Evolutionary conservation across 1,140 invertebrate species (phyloP).

Genomic region (Diprion similis): DNA sequence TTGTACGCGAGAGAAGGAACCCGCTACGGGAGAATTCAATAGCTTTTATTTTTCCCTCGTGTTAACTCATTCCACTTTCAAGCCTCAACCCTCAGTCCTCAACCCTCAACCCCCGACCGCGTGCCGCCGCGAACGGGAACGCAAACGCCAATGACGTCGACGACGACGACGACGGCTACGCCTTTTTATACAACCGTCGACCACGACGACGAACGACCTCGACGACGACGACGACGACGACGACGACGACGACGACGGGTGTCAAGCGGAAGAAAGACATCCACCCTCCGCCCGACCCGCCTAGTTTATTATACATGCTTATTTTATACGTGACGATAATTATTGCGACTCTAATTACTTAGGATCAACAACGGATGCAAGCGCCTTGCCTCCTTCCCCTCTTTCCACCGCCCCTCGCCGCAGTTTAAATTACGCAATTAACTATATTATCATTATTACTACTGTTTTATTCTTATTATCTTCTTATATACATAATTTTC

Average conservation of each 20-base stretch:
- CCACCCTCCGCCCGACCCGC: too few species aligned
- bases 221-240: not conserved
- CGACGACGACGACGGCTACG: not conserved
- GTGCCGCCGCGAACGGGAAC: not conserved
- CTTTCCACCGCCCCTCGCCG: not conserved
- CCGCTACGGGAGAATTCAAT: conserved; percentile 45
- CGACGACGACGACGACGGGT: not conserved
- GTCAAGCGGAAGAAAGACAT: not conserved
- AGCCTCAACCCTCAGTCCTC: too few species aligned
- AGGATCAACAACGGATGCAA: not conserved
- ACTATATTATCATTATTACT: conserved; percentile 2
- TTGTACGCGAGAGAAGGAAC: conserved; percentile 36
- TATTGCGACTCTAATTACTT: conserved; percentile 7
- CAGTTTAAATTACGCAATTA: conserved; percentile 6
- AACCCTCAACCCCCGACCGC: too few species aligned
- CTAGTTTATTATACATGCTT: not conserved
- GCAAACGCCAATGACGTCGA: not conserved
- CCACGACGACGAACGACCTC: not conserved
- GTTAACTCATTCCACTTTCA: conserved; percentile 38
- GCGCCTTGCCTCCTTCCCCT: not conserved
- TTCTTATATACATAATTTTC: too few species aligned
- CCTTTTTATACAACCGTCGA: not conserved
- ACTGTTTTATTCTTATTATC: too few species aligned
- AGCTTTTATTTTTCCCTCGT: conserved; percentile 57
- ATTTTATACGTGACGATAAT: not conserved